Evolutionary conservation across 2,888 invertebrate genomes (phyloP).

Genomic region (Apotomis capreana): DNA sequence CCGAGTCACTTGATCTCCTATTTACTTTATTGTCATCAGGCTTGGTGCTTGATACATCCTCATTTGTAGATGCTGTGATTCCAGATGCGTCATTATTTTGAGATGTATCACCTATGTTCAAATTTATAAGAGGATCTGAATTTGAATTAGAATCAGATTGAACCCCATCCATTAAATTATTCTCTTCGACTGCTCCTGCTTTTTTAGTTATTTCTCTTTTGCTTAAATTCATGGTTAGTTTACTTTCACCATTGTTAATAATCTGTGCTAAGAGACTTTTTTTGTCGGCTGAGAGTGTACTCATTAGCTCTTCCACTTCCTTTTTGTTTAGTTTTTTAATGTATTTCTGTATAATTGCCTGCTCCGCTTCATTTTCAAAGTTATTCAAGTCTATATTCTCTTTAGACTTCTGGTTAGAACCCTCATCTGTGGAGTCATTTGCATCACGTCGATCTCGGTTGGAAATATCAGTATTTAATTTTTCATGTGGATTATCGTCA

Average conservation of each 20-base stretch:
- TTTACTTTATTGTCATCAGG: constrained; percentile 52
- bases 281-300: constrained; percentile 72
- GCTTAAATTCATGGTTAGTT: constrained; percentile 54
- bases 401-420: constrained; percentile 34
- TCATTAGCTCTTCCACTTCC: constrained; percentile 70
- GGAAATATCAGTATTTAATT: constrained; percentile 49
- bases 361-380: constrained; percentile 63
- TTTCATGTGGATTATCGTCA: constrained; percentile 52
- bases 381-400: constrained; percentile 45
- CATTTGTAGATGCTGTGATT: constrained; percentile 50
- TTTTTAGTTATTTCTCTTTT: constrained; percentile 79
- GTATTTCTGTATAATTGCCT: constrained; percentile 70
- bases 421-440: constrained; percentile 38
- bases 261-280: constrained; percentile 69
- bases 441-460: constrained; percentile 63
- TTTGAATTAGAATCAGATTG: constrained; percentile 67
- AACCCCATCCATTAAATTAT: constrained; percentile 62
- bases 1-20: constrained; percentile 53
- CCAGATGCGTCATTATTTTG: constrained; percentile 55
- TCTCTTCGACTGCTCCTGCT: constrained; percentile 70
- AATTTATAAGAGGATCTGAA: constrained; percentile 55
- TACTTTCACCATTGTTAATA: constrained; percentile 56
- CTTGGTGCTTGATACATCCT: constrained; percentile 55
- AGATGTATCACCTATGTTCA: constrained; percentile 54
- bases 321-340: constrained; percentile 69